Evolutionary conservation across 2,797 vertebrate species (phyloP).

Genomic region (Synanceia verrucosa): DNA sequence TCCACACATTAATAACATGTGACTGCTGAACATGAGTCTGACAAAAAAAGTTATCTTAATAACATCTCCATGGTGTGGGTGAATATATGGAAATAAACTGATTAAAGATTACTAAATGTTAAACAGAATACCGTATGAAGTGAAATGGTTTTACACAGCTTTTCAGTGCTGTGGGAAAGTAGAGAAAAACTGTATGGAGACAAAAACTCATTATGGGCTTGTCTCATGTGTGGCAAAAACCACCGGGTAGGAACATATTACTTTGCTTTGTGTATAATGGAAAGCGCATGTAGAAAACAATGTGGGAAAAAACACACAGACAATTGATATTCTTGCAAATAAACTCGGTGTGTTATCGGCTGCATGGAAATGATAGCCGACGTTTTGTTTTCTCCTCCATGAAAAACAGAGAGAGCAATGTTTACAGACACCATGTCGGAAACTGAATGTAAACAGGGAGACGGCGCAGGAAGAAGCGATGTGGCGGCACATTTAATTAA

Average conservation of each 20-base stretch:
- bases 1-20: not conserved
- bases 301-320: slow-evolving; percentile 16
- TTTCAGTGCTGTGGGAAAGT: not conserved
- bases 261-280: slow-evolving; percentile 41
- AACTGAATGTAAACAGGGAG: slow-evolving; percentile 29
- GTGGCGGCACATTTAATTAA: slow-evolving; percentile 38
- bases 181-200: slow-evolving; percentile 23
- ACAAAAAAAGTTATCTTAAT: not conserved
- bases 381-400: slow-evolving; percentile 36
- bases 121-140: not conserved
- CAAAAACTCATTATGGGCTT: slow-evolving; percentile 45
- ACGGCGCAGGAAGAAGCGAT: not conserved
- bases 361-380: slow-evolving; percentile 48
- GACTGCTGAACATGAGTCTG: not conserved
- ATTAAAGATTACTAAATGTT: too few relatives aligned
- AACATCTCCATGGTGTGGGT: not conserved
- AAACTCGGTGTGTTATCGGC: slow-evolving; percentile 45
- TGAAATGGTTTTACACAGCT: not conserved
- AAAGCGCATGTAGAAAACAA: slow-evolving; percentile 32
- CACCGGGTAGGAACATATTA: slow-evolving; percentile 18
- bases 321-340: slow-evolving; percentile 42
- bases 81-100: not conserved
- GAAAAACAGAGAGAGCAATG: slow-evolving; percentile 13
- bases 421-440: slow-evolving; percentile 32
- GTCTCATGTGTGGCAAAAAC: slow-evolving; percentile 47